Evolutionary conservation across 2,888 invertebrate species (phyloP).

Genomic region (Cotesia congregata): DNA sequence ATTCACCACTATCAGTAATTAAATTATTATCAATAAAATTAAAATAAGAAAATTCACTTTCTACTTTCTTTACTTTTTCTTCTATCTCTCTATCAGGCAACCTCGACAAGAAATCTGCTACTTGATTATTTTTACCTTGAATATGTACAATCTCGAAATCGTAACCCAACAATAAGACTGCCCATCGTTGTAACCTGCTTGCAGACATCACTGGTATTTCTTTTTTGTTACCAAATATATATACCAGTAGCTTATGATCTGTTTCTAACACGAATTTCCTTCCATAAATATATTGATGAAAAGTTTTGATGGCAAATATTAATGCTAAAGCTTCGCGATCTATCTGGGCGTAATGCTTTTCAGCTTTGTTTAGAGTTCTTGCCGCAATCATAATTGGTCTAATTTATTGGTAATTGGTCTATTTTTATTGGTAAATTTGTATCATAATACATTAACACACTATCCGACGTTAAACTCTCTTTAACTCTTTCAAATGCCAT

Average conservation of each 20-base stretch:
- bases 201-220: conserved; percentile 40
- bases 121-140: conserved; percentile 11
- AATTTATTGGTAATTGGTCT: too few species aligned
- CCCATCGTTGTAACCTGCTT: conserved; percentile 39
- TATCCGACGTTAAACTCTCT: not conserved
- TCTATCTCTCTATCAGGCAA: conserved; percentile 16
- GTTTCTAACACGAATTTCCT: conserved; percentile 46
- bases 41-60: conserved; percentile 32
- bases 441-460: conserved; percentile 35
- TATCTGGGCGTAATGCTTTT: conserved; percentile 52
- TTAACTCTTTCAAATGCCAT: too few species aligned
- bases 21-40: conserved; percentile 17
- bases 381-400: conserved; percentile 50
- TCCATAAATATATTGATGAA: conserved; percentile 52
- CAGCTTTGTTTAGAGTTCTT: conserved; percentile 43
- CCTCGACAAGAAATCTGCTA: conserved; percentile 31
- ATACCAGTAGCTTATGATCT: conserved; percentile 44
- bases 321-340: conserved; percentile 55
- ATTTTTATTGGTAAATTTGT: conserved; percentile 36
- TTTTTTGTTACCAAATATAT: conserved; percentile 38
- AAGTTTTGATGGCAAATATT: conserved; percentile 51
- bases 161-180: conserved; percentile 26
- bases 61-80: not conserved
- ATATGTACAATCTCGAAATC: conserved; percentile 21
- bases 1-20: not conserved